Evolutionary conservation across 2,888 invertebrate species (phyloP), one percentile per base, ranked within the genome.

Genomic region (Schizotus pectinicornis): DNA sequence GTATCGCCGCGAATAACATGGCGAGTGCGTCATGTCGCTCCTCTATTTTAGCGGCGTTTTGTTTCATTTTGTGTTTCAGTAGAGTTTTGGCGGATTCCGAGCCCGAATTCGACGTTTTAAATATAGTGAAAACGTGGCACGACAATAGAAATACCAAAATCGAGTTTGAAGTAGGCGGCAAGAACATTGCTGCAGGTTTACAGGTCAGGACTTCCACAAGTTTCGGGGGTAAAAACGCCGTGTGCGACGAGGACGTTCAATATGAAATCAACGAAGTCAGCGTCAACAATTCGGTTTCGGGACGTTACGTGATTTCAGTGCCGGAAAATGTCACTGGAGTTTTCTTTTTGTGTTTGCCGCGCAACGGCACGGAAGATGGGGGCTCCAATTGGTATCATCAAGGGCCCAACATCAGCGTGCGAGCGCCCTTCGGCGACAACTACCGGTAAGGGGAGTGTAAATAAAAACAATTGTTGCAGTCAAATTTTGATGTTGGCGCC

Each of bases 351-450:
- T 79, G 79, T 70, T 71, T 79, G 63, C 75, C 76, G 6, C 73
- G 63, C 41, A 52, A 62, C 47, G 50, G 66, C 32, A 65, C 53
- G 33, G 33, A 76, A 22, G 39, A 68, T 63, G 64, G 75, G 72
- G 57, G 77, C 71, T 60, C 69, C 36, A 61, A 64, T 50, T 85
- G 85, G 84, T 73, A 80, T 60, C 84, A 85, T 70, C 85, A 85
- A 72, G 85, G 85, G 34, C 69, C 69, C 33, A 72, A 80, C 38
- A 64, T 83, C 70, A 80, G 70, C 70, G 71, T 84, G 65, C 77
- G 81, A 14, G 33, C 37, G 9, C 35, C 55, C 33, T 32, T 9
- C 34, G 42, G 46, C 13, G 41, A 43, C 5, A 5, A 35, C 8
- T 12, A 14, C 33, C 9, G 14, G 56, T 51, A 38, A 22, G 22